Evolutionary conservation across 2,113 vertebrate species (phyloP), one percentile per base, ranked within the genome.

Genomic region (Sarotherodon lohbergeri): DNA sequence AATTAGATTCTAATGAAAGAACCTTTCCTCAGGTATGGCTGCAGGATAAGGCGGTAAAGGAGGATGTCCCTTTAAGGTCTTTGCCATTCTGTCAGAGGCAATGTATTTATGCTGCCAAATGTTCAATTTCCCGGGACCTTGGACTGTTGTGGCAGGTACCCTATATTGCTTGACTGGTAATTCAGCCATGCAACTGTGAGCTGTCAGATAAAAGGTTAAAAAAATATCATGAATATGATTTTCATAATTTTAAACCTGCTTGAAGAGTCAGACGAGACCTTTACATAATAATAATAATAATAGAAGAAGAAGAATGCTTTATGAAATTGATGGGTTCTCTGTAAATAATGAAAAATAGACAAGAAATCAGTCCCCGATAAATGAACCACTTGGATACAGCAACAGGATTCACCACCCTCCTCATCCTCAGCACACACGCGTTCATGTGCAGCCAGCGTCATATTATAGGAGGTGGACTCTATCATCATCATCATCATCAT

Each of bases 401-500:
- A n/a, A 54, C 13, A 12, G 22, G 43, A 84, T 2, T 29, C 34
- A 73, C n/a, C 32, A 36, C 24, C 68, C 17, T 82, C 48, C 34
- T 61, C 63, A 68, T 48, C n/a, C 55, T 55, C 36, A 27, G 11
- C 29, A 22, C 22, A 50, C 14, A 24, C 2, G 29, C 76, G 19
- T 36, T 39, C n/a, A 24, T 54, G 78, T 52, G 46, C 50, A 78
- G 81, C 17, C 50, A 81, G 56, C 71, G 55, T 80, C 57, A 50
- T 17, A 6, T 66, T 36, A 41, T 48, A 32, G 71, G 81, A 59
- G 71, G 78, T 81, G 80, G 68, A 7, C 3, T 79, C 32, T 9
- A 22, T 52, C 85, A 83, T 90, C 93, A 88, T 86, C 87, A 34
- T 63, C 59, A 81, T 7, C 88, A 68, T 6, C 89, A 63, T 86